Evolutionary conservation across 2,797 vertebrate genomes (phyloP).

Genomic region (Platalea minor): DNA sequence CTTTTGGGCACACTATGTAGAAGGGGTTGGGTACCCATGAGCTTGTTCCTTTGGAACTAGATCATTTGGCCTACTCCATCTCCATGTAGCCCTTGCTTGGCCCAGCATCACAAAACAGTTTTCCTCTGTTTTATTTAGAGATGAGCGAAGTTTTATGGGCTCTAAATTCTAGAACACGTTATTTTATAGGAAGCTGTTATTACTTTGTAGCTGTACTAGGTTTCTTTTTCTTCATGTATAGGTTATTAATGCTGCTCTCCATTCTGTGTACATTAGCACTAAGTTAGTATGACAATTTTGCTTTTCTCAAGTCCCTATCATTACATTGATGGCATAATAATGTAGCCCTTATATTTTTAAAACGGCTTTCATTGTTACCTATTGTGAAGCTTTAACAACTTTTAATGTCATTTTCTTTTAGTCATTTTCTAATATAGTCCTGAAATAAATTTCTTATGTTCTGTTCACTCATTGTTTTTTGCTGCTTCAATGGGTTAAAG

Average conservation of each 20-base stretch:
- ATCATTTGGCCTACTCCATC: not conserved
- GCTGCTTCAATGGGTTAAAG: conserved; percentile 86
- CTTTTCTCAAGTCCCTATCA: conserved; percentile 29
- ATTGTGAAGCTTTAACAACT: conserved; percentile 47
- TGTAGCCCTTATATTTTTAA: conserved; percentile 40
- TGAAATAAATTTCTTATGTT: conserved; percentile 68
- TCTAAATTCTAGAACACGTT: not conserved
- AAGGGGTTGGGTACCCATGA: not conserved
- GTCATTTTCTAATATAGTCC: conserved; percentile 18
- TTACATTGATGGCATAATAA: conserved; percentile 1
- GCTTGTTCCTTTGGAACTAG: not conserved
- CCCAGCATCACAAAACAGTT: not conserved
- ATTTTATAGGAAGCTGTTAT: not conserved
- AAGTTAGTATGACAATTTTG: conserved; percentile 39
- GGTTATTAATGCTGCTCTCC: conserved; percentile 3
- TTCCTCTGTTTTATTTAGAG: conserved; percentile 30
- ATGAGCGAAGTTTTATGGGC: not conserved
- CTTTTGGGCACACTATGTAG: not conserved
- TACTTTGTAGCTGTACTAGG: not conserved
- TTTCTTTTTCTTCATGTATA: conserved; percentile 39
- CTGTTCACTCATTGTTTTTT: conserved; percentile 76
- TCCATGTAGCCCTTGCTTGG: not conserved
- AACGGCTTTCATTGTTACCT: conserved; percentile 46
- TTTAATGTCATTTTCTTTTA: conserved; percentile 49
- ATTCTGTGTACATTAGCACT: conserved; percentile 37